Percentiles rank a stretch among this genome's conserved stretches.
These are phyloP conservation scores for Tribolium castaneum DNA, from an alignment of 1,140 invertebrate species.

Conservation along the genomic window DNA sequence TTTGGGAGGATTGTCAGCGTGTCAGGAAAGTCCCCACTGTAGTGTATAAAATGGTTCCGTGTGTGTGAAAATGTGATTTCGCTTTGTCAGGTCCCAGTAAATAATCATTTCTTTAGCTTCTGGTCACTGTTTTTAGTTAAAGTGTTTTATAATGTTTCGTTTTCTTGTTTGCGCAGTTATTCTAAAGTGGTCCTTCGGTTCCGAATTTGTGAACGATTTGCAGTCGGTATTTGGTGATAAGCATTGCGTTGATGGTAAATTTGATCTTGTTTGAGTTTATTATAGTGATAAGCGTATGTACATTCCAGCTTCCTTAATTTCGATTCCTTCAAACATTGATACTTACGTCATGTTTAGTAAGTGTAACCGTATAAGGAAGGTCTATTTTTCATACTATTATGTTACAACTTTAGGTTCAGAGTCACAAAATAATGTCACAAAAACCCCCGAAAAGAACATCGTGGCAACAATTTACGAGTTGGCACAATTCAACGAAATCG, in stretches of 20 bases:
- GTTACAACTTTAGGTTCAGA: neutral
- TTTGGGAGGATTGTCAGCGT: neutral
- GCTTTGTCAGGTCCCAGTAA: neutral
- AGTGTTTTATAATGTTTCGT: neutral
- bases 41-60: too few relatives aligned
- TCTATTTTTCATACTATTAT: neutral
- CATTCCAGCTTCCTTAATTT: conserved; percentile 1
- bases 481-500: conserved; percentile 50
- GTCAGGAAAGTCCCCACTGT: neutral
- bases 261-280: neutral
- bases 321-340: conserved; percentile 1
- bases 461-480: conserved; percentile 50
- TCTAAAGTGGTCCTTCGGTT: neutral
- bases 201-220: conserved; percentile 7
- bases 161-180: neutral
- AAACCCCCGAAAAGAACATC: neutral
- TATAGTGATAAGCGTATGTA: neutral
- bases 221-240: conserved; percentile 41
- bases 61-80: neutral
- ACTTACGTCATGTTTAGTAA: neutral
- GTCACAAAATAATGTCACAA: neutral
- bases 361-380: neutral
- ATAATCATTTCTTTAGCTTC: neutral
- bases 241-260: conserved; percentile 49
- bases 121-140: neutral